A percentile compares a stretch with the other conserved stretches of the same genome.
Conservation (phyloP, 2,113 vertebrate genomes). For the Oreochromis tanganicae region DNA sequence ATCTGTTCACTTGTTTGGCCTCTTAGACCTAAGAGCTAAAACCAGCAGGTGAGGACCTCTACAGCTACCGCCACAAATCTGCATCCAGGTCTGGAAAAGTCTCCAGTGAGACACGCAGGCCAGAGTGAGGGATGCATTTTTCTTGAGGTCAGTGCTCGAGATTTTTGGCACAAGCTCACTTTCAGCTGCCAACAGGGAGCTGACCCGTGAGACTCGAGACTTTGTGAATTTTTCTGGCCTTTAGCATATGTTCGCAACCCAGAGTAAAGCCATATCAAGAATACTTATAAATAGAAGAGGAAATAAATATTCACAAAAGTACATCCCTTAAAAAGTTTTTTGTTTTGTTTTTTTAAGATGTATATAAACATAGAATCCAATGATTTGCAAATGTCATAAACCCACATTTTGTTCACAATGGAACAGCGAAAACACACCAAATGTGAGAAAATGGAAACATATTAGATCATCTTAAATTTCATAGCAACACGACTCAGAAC, state of each 20-base stretch:
- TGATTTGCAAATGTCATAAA: neutral
- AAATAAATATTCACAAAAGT: neutral
- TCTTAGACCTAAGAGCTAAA: neutral
- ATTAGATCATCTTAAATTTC: neutral
- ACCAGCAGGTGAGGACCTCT: neutral
- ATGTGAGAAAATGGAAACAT: neutral
- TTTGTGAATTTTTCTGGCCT: neutral
- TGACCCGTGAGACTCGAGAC: neutral
- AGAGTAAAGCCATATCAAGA: neutral
- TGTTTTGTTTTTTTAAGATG: neutral
- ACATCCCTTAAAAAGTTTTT: neutral
- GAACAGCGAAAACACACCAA: neutral
- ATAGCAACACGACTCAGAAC: neutral
- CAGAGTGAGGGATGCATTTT: conserved; percentile 5
- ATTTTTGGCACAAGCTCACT: conserved; percentile 4
- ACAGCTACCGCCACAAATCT: neutral
- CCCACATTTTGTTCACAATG: neutral
- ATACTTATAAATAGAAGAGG: neutral
- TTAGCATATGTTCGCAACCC: neutral
- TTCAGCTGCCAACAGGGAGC: conserved; percentile 5
- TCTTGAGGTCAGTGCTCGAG: conserved; percentile 20
- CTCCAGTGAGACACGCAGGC: neutral
- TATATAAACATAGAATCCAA: neutral
- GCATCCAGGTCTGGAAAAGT: neutral
- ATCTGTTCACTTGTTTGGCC: conserved; percentile 1